phyloP scores from a whole-genome alignment of 1,140 invertebrate genomes.

The Rhopalosiphum padi region DNA sequence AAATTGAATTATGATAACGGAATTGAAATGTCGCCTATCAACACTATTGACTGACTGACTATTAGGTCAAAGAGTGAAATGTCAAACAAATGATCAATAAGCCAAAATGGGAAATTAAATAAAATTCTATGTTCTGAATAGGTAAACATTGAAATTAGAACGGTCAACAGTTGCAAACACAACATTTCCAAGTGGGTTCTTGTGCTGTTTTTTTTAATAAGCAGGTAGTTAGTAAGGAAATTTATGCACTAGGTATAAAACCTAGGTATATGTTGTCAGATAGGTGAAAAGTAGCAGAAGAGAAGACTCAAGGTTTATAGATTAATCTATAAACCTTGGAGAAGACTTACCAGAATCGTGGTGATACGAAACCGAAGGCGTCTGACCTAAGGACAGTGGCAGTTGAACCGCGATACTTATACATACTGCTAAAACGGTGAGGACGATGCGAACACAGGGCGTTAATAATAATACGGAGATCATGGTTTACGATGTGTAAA shows the following conservation, averaged over 20 bases:
- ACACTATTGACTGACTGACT: no score
- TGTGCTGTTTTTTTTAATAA: neutral
- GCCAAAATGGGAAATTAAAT: neutral
- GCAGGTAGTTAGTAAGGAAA: neutral
- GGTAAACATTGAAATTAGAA: neutral
- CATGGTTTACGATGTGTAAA: slow-evolving; percentile 37
- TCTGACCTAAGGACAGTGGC: neutral
- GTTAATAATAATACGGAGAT: slow-evolving; percentile 43
- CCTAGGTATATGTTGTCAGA: neutral
- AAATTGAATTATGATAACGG: no score
- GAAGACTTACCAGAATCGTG: slow-evolving; percentile 45
- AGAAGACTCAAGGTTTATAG: no score
- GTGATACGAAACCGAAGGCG: slow-evolving; percentile 46
- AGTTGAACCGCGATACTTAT: neutral
- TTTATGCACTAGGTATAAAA: neutral
- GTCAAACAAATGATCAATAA: neutral
- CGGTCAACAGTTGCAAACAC: neutral
- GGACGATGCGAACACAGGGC: slow-evolving; percentile 12
- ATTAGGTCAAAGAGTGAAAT: neutral
- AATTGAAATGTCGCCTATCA: no score
- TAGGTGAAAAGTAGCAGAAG: neutral
- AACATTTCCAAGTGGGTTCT: neutral
- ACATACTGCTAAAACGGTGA: neutral
- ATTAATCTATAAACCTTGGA: no score
- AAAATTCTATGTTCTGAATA: neutral